A percentile compares a stretch with the other conserved stretches of the same genome.
Conservation (phyloP, 2,113 vertebrate genomes). For the Thalassarche chlororhynchos region DNA sequence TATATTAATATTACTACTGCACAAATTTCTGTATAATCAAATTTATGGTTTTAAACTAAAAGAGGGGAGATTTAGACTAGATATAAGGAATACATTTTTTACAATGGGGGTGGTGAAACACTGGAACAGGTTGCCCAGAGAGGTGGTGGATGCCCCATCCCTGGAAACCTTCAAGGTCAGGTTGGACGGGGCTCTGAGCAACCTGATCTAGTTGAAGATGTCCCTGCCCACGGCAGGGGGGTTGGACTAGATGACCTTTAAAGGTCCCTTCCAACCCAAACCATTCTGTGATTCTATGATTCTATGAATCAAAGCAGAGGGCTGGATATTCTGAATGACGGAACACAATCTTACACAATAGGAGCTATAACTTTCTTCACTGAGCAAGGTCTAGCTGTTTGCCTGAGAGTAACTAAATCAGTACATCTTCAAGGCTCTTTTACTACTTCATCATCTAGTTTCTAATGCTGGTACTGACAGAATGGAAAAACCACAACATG, state of each 20-base stretch:
- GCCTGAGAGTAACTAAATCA: neutral
- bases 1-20: neutral
- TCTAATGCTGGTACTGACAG: neutral
- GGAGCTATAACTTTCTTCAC: neutral
- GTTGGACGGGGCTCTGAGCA: too few species aligned
- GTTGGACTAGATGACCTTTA: too few species aligned
- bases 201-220: too few species aligned
- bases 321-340: neutral
- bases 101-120: too few species aligned
- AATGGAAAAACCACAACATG: neutral
- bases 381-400: neutral
- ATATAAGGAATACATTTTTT: too few species aligned
- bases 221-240: too few species aligned
- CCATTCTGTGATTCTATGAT: too few species aligned
- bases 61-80: too few species aligned
- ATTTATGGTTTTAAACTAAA: neutral
- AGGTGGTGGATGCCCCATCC: too few species aligned
- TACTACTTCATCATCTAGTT: neutral
- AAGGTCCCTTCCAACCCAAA: too few species aligned
- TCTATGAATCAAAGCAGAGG: neutral
- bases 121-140: too few species aligned
- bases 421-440: neutral
- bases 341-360: neutral
- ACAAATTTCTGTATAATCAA: conserved; percentile 1
- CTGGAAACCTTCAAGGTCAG: too few species aligned